phyloP scores from a whole-genome alignment of 2,888 invertebrate genomes.

The Anaspis maculata region DNA sequence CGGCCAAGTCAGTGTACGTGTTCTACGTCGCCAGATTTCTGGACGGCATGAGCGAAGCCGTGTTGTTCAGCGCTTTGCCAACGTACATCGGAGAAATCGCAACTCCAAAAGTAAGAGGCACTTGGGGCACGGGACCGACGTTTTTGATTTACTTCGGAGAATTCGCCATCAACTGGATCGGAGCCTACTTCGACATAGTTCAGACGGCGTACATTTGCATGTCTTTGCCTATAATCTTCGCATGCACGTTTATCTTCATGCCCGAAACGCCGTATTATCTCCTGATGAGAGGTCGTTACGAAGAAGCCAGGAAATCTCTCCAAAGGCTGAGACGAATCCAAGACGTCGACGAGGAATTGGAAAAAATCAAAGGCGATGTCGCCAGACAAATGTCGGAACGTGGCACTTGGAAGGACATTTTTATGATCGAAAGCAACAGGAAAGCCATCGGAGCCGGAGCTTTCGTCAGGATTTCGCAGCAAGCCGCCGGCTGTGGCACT shows the following conservation, averaged over 20 bases:
- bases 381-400: constrained; percentile 31
- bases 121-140: constrained; percentile 28
- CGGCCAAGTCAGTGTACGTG: constrained; percentile 23
- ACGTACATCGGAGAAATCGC: constrained; percentile 30
- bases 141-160: constrained; percentile 25
- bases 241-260: constrained; percentile 49
- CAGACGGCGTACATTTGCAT: constrained; percentile 49
- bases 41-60: constrained; percentile 26
- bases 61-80: constrained; percentile 25
- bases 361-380: constrained; percentile 24
- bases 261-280: constrained; percentile 47
- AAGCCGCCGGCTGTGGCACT: constrained; percentile 26
- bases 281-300: constrained; percentile 22
- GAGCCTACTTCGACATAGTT: constrained; percentile 47
- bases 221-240: constrained; percentile 48
- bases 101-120: constrained; percentile 28
- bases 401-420: constrained; percentile 29
- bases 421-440: constrained; percentile 26
- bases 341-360: constrained; percentile 25
- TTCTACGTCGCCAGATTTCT: constrained; percentile 30
- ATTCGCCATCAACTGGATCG: constrained; percentile 43
- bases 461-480: constrained; percentile 29
- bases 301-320: constrained; percentile 25
- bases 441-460: constrained; percentile 27
- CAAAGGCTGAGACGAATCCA: constrained; percentile 21